Evolutionary conservation across 2,888 invertebrate genomes (phyloP).

Genomic region (Carcina quercana): DNA sequence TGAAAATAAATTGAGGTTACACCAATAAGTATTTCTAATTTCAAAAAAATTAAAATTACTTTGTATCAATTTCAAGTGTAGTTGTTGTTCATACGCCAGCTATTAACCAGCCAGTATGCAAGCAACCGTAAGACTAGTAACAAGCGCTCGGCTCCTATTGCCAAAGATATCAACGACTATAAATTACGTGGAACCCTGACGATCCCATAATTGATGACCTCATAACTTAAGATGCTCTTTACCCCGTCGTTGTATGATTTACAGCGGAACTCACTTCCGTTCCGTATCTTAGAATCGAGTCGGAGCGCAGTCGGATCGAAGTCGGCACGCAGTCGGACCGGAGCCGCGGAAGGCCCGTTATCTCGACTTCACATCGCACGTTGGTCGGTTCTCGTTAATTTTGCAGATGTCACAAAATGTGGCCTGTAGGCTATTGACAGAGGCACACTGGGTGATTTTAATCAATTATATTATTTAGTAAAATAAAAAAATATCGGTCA

Average conservation of each 20-base stretch:
- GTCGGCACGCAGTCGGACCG: constrained; percentile 7
- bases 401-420: constrained; percentile 45
- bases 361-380: constrained; percentile 47
- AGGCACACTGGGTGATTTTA: constrained; percentile 25
- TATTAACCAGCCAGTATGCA: no score
- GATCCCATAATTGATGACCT: constrained; percentile 23
- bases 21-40: no score
- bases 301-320: no score
- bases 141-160: not conserved
- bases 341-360: constrained; percentile 45
- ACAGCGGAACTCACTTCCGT: constrained; percentile 19
- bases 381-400: constrained; percentile 58
- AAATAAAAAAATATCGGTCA: no score
- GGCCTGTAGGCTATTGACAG: constrained; percentile 20
- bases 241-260: constrained; percentile 25
- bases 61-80: no score
- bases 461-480: no score
- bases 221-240: constrained; percentile 18
- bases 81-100: no score
- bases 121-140: no score
- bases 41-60: no score
- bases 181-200: constrained; percentile 8
- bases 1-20: no score
- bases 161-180: constrained; percentile 10
- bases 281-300: constrained; percentile 9